Base-by-base conservation (phyloP, 2,113 vertebrate genomes). In the Platichthys stellatus region DNA sequence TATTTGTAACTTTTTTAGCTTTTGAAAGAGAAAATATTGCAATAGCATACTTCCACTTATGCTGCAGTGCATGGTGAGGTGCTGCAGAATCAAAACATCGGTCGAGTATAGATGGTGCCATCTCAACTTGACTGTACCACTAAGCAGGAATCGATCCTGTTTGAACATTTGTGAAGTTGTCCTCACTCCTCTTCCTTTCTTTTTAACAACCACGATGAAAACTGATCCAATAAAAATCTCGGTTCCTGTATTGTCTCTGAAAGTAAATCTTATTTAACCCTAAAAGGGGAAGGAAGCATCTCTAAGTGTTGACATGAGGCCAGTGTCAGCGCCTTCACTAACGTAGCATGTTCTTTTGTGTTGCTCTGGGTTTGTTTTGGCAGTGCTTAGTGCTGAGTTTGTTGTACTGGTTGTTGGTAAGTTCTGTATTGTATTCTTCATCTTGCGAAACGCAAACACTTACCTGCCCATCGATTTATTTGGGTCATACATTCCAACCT, bases 401-500 rank as follows among this genome's bases (percentile, higher is more conserved):
- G 35, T 67, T 81, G 61, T 70, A 53, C 43, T 84, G 40, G 64
- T 40, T 83, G 15, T 68, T 24, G 18, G 47, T 65, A 78, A 65
- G 72, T 73, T 35, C 49, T 75, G 58, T 64, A 64, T 70, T 68
- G 24, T 76, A 45, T 59, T 63, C 21, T 61, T 9, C 53, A 26
- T 28, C 3, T 47, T 4, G 53, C 59, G 13, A 78, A 86, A 83
- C 63, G 26, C 56, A 65, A 38, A 73, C 31, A 62, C 66, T 69
- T 31, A 73, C 59, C 57, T 53, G 40, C 45, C 24, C 63, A 12
- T 68, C n/a, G 31, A 13, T 80, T 28, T 69, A 17, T 69, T 65
- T 76, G 43, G 66, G 56, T 84, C 18, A 43, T 75, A 86, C 88
- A 89, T 92, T 90, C 80, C 87, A 82, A 81, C 26, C 31, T 72